These are phyloP conservation scores for Buathra laborator DNA, from an alignment of 2,888 invertebrate species.

Conservation along the genomic window DNA sequence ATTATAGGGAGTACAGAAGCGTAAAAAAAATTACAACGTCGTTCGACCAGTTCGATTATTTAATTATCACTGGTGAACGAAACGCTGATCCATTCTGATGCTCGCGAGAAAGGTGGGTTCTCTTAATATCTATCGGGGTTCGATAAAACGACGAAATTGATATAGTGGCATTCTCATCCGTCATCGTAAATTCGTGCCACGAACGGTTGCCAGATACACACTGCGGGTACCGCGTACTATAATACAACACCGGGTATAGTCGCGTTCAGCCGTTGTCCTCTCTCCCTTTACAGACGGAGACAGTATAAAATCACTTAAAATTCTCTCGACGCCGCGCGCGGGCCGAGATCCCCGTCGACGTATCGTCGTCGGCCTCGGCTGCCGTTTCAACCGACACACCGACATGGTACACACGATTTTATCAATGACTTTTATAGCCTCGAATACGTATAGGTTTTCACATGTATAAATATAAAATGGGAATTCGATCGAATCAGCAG, in stretches of 20 bases:
- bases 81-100: background rate
- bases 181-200: constrained; percentile 67
- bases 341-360: constrained; percentile 40
- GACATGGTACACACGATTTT: constrained; percentile 44
- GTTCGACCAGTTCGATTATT: constrained; percentile 31
- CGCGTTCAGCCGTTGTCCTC: constrained; percentile 6
- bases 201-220: constrained; percentile 32
- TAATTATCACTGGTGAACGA: constrained; percentile 45
- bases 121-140: constrained; percentile 56
- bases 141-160: constrained; percentile 54
- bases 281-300: constrained; percentile 35
- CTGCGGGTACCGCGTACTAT: constrained; percentile 15
- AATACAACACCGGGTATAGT: background rate
- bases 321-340: constrained; percentile 49
- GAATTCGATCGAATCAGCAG: constrained; percentile 50
- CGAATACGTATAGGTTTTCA: constrained; percentile 37
- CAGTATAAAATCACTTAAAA: constrained; percentile 62
- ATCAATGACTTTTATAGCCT: constrained; percentile 55
- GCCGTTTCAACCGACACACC: constrained; percentile 28
- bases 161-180: constrained; percentile 58
- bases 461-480: constrained; percentile 49
- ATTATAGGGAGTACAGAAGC: background rate
- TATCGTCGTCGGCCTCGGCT: constrained; percentile 40
- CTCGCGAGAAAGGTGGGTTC: constrained; percentile 31
- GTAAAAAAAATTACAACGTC: background rate